Conservation (phyloP, 2,888 invertebrate genomes). For the Stenodera caucasica region DNA sequence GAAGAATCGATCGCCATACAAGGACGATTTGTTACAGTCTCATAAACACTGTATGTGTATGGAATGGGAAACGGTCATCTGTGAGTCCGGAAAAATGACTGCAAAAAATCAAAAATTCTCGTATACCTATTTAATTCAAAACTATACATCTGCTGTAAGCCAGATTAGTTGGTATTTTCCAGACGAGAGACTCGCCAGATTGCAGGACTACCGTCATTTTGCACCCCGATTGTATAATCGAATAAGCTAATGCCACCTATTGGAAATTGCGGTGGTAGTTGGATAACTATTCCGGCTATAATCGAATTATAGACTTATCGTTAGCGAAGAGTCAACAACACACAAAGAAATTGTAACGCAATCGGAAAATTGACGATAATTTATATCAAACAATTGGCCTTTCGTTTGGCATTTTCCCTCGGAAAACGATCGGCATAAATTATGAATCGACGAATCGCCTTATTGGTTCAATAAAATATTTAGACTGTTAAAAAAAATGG, state of each 20-base stretch:
- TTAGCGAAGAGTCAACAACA: background rate
- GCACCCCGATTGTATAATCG: slow-evolving; percentile 42
- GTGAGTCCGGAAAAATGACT: background rate
- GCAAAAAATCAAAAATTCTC: background rate
- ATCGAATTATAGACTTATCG: background rate
- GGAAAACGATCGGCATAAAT: background rate
- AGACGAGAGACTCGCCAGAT: slow-evolving; percentile 25
- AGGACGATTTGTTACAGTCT: slow-evolving; percentile 46
- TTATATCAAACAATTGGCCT: background rate
- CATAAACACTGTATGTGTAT: slow-evolving; percentile 43
- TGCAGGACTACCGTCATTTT: slow-evolving; percentile 35
- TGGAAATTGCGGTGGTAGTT: background rate
- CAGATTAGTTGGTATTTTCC: slow-evolving; percentile 19
- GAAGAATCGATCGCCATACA: slow-evolving; percentile 46
- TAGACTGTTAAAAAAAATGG: background rate
- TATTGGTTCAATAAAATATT: background rate
- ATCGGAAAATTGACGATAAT: background rate
- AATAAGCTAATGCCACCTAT: slow-evolving; percentile 42
- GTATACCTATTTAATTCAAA: background rate
- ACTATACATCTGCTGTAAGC: background rate
- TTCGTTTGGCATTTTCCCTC: background rate
- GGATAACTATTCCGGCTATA: background rate
- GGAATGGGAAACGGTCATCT: slow-evolving; percentile 30
- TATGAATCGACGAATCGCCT: background rate
- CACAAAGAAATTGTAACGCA: background rate